Conservation (phyloP, 2,113 vertebrate species). For the Pitta sordida region DNA sequence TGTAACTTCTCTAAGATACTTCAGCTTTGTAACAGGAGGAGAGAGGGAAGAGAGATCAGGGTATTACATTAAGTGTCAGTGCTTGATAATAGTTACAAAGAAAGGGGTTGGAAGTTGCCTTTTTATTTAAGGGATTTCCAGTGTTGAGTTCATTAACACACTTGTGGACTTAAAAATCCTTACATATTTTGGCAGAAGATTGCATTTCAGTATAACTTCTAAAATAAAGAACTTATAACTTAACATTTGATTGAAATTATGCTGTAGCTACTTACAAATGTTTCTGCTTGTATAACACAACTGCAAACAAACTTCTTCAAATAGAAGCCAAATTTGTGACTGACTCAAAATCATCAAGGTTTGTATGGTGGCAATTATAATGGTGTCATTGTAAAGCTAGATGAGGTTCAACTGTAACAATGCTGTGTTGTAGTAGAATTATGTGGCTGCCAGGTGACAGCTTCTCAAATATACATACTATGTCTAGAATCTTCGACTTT, state of each 20-base stretch:
- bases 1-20: not conserved
- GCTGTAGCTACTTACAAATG: not conserved
- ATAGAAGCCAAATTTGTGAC: not conserved
- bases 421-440: not conserved
- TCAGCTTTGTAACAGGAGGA: not conserved
- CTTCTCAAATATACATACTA: not conserved
- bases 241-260: not conserved
- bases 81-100: not conserved
- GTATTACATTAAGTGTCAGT: not conserved
- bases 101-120: not conserved
- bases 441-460: not conserved
- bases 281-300: not conserved
- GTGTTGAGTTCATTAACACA: not conserved
- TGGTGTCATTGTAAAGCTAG: not conserved
- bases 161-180: not conserved
- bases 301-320: not conserved
- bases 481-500: conserved; percentile 5
- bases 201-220: not conserved
- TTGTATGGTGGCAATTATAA: not conserved
- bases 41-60: not conserved
- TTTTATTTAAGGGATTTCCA: not conserved
- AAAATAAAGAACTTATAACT: not conserved
- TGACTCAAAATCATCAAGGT: not conserved
- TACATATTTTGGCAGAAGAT: not conserved
- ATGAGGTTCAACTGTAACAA: not conserved